Evolutionary conservation across 2,888 invertebrate species (phyloP), one percentile per base, ranked within the genome.

Genomic region (Tuta absoluta): DNA sequence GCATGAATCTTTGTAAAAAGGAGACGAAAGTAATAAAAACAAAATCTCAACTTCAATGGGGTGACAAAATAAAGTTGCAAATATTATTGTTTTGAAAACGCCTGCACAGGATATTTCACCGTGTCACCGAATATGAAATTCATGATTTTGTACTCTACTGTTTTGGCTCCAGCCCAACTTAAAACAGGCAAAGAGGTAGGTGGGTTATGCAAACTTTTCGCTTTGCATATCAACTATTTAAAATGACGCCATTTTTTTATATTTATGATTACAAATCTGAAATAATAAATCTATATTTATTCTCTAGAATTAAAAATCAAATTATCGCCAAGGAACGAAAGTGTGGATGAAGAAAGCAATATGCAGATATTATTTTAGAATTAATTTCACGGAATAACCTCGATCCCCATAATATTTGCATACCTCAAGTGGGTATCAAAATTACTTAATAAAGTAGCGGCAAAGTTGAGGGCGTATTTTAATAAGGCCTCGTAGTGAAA

Each of bases 401-500:
- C 21, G 17, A 56, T 56, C 24, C 63, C 45, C n/a, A n/a, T n/a
- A 23, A 45, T 61, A 56, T 64, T 64, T 48, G 8, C 60, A 56
- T 56, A 19, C 24, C 19, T 12, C 24, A 38, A 61, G 60, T 41
- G 53, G 33, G 60, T 60, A 64, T 65, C 66, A 65, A 69, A 75
- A 76, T 74, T 73, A 74, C 77, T 80, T 41, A 14, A 41, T n/a
- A 75, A 71, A 78, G 79, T 82, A 80, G 71, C 49, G 24, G 70
- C 71, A 78, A 80, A 83, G 79, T 81, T 77, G 69, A 66, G 71
- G 74, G 77, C 71, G 77, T 77, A 82, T 85, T 84, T 83, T 83
- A 84, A 84, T 77, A 77, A 83, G 78, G 72, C 75, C 70, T 68
- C 74, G 75, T 83, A 81, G 79, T 75, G 80, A 82, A 83, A 84